Percentiles rank a stretch among this genome's conserved stretches.
These are phyloP conservation scores for Microctenopoma stevenorrisi DNA, from an alignment of 2,797 vertebrate species.

Conservation along the genomic window DNA sequence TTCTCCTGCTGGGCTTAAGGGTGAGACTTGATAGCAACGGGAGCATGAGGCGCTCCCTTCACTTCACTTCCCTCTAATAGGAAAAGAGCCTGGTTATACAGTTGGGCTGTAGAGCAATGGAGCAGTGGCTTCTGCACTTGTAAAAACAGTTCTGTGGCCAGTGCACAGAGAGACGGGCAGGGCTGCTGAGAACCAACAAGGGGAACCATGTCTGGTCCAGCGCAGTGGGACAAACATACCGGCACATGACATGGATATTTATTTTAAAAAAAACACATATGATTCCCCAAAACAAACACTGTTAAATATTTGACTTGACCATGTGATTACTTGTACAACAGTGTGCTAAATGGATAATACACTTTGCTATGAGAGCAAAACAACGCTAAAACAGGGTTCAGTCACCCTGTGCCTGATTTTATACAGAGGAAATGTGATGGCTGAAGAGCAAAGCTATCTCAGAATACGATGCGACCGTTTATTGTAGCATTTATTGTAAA, in stretches of 20 bases:
- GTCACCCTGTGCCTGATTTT: constrained; percentile 32
- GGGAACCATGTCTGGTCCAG: constrained; percentile 38
- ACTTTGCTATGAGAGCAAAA: constrained; percentile 35
- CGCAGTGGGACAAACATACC: constrained; percentile 37
- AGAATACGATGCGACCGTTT: constrained; percentile 48
- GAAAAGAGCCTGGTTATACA: constrained; percentile 81
- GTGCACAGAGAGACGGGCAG: constrained; percentile 67
- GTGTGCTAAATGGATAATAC: constrained; percentile 40
- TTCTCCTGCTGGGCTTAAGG: constrained; percentile 51
- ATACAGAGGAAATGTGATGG: constrained; percentile 40
- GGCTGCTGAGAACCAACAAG: constrained; percentile 68
- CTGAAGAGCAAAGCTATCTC: constrained; percentile 35
- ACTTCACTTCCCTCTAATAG: constrained; percentile 73
- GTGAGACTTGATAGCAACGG: constrained; percentile 51
- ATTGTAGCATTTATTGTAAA: constrained; percentile 59
- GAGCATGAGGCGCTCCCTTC: constrained; percentile 64
- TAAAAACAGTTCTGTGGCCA: constrained; percentile 82
- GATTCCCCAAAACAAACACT: constrained; percentile 28
- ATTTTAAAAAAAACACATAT: constrained; percentile 7
- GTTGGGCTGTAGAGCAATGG: constrained; percentile 83
- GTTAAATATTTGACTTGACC: not conserved
- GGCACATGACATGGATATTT: constrained; percentile 29
- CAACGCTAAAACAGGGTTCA: constrained; percentile 45
- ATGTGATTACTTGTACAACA: constrained; percentile 14
- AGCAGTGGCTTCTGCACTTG: constrained; percentile 80